Evolutionary conservation across 2,113 vertebrate species (phyloP).

Genomic region (Toxotes chatareus): DNA sequence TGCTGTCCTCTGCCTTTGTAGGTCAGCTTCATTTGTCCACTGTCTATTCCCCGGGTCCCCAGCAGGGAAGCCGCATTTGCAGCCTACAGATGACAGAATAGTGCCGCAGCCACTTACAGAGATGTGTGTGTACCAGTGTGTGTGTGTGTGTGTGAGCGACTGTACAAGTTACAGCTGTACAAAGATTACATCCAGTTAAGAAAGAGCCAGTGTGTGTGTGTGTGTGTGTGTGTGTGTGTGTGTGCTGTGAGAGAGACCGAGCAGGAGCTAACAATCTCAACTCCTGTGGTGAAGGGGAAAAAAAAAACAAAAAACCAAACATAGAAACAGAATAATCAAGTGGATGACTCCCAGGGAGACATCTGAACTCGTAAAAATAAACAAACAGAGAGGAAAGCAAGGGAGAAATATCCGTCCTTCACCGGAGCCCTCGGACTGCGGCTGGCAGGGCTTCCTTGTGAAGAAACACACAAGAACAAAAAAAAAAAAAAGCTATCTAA

Average conservation of each 20-base stretch:
- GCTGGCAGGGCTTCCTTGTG: slow-evolving; percentile 20
- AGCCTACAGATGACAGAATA: slow-evolving; percentile 72
- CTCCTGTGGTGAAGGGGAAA: slow-evolving; percentile 54
- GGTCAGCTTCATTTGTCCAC: slow-evolving; percentile 79
- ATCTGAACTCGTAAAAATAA: slow-evolving; percentile 62
- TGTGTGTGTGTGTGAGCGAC: slow-evolving; percentile 24
- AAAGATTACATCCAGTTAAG: slow-evolving; percentile 38
- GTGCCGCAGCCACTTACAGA: slow-evolving; percentile 64
- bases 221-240: neutral
- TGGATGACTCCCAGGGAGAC: slow-evolving; percentile 62
- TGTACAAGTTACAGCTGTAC: slow-evolving; percentile 25
- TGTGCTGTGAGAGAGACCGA: neutral
- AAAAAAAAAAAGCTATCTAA: slow-evolving; percentile 16
- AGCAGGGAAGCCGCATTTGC: slow-evolving; percentile 70
- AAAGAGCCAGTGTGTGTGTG: slow-evolving; percentile 19
- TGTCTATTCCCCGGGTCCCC: slow-evolving; percentile 63
- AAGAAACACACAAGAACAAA: slow-evolving; percentile 17
- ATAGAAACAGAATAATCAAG: slow-evolving; percentile 63
- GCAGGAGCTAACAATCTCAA: slow-evolving; percentile 64
- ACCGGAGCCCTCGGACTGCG: slow-evolving; percentile 5
- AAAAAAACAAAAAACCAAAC: slow-evolving; percentile 17
- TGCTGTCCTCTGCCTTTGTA: slow-evolving; percentile 77
- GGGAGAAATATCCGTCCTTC: slow-evolving; percentile 57
- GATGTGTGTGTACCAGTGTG: slow-evolving; percentile 28
- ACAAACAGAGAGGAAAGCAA: slow-evolving; percentile 40